Conservation (phyloP, 2,113 vertebrate genomes). For the Prochilodus magdalenae region DNA sequence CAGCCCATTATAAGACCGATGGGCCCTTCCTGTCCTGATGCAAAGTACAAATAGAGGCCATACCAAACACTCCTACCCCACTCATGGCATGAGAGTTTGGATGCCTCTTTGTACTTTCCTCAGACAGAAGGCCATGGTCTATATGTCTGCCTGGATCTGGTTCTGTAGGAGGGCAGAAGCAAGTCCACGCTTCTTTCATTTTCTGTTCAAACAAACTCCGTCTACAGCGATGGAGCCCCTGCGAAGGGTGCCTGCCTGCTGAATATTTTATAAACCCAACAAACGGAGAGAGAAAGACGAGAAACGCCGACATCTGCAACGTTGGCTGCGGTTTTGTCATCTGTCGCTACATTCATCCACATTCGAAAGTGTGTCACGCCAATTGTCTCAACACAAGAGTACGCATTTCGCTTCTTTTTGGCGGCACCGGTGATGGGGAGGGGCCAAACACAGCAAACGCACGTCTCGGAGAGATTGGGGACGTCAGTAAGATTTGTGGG, state of each 20-base stretch:
- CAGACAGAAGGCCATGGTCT: neutral
- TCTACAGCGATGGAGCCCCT: neutral
- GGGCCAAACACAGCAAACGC: neutral
- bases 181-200: conserved; percentile 13
- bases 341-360: conserved; percentile 9
- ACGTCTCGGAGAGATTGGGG: neutral
- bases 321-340: conserved; percentile 26
- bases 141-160: neutral
- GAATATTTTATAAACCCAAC: conserved; percentile 45
- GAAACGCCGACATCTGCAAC: conserved; percentile 14
- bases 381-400: neutral
- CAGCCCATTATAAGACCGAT: too few relatives aligned
- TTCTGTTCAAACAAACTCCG: neutral
- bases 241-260: conserved; percentile 4
- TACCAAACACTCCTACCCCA: too few relatives aligned
- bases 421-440: neutral
- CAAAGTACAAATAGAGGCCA: too few relatives aligned
- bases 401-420: conserved; percentile 1
- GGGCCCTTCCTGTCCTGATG: too few relatives aligned
- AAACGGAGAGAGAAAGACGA: conserved; percentile 25
- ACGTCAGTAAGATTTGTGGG: conserved; percentile 37
- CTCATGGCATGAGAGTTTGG: too few relatives aligned
- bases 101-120: neutral
- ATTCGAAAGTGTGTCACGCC: conserved; percentile 5
- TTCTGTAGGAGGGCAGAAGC: conserved; percentile 13